Conservation (phyloP, 2,888 invertebrate species). For the Spodoptera exigua region DNA sequence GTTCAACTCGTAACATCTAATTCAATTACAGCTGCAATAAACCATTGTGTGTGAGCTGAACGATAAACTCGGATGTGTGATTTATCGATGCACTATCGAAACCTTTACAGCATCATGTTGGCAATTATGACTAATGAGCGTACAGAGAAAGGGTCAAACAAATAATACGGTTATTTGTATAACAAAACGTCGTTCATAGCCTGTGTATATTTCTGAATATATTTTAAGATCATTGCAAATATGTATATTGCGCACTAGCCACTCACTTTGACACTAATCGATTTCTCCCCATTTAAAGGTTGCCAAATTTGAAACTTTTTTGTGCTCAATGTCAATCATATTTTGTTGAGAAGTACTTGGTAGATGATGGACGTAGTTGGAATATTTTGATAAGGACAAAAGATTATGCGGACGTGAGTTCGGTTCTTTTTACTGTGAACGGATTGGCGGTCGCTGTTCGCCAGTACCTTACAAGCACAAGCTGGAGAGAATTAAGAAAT, state of each 20-base stretch:
- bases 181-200: constrained; percentile 4
- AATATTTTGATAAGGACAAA: neutral
- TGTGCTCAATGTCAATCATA: constrained; percentile 9
- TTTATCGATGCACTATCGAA: constrained; percentile 53
- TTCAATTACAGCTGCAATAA: constrained; percentile 75
- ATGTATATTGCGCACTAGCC: constrained; percentile 3
- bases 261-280: constrained; percentile 11
- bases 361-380: too few relatives aligned
- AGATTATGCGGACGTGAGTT: too few relatives aligned
- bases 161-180: constrained; percentile 9
- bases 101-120: constrained; percentile 33
- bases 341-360: neutral
- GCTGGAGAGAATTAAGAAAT: too few relatives aligned
- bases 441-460: neutral
- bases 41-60: constrained; percentile 65
- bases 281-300: constrained; percentile 9
- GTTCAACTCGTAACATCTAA: constrained; percentile 79
- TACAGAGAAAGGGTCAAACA: constrained; percentile 8
- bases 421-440: too few relatives aligned
- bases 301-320: constrained; percentile 5
- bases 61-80: constrained; percentile 62
- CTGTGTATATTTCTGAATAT: neutral
- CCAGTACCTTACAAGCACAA: neutral
- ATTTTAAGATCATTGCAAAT: constrained; percentile 14
- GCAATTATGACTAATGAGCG: constrained; percentile 33